phyloP scores from a whole-genome alignment of 2,888 invertebrate genomes.

The Amphipyra berbera region DNA sequence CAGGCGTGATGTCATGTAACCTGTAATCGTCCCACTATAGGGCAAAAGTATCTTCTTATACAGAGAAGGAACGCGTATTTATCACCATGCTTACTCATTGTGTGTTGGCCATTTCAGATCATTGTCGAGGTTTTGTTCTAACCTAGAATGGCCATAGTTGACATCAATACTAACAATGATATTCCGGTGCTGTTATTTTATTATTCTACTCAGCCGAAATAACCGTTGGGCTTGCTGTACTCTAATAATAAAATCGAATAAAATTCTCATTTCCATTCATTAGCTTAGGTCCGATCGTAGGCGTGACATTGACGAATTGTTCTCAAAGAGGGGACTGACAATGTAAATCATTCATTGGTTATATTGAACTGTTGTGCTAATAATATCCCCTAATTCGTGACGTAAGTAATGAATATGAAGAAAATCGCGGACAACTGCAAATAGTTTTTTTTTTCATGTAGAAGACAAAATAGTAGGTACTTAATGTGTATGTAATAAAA shows the following conservation, averaged over 20 bases:
- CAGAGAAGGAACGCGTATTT: too few species aligned
- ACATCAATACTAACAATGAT: neutral
- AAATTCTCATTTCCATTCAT: constrained; percentile 64
- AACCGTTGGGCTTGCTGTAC: neutral
- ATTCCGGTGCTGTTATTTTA: constrained; percentile 3
- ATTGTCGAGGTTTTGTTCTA: too few species aligned
- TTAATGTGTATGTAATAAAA: too few species aligned
- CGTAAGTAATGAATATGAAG: neutral
- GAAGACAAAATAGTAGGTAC: too few species aligned
- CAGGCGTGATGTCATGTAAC: too few species aligned
- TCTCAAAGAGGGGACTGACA: constrained; percentile 44
- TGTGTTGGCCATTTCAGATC: too few species aligned
- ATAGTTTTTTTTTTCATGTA: too few species aligned
- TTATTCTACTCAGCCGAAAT: constrained; percentile 1
- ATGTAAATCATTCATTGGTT: constrained; percentile 57
- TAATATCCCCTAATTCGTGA: constrained; percentile 12
- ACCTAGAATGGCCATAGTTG: too few species aligned
- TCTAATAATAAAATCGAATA: constrained; percentile 53
- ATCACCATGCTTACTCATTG: too few species aligned
- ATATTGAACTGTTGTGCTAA: constrained; percentile 34
- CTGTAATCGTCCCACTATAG: too few species aligned
- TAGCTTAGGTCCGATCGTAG: constrained; percentile 48
- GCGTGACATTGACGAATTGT: constrained; percentile 68
- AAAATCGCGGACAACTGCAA: too few species aligned
- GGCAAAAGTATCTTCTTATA: too few species aligned